Base-by-base conservation (phyloP, 2,888 invertebrate species). In the Emmelina monodactyla region DNA sequence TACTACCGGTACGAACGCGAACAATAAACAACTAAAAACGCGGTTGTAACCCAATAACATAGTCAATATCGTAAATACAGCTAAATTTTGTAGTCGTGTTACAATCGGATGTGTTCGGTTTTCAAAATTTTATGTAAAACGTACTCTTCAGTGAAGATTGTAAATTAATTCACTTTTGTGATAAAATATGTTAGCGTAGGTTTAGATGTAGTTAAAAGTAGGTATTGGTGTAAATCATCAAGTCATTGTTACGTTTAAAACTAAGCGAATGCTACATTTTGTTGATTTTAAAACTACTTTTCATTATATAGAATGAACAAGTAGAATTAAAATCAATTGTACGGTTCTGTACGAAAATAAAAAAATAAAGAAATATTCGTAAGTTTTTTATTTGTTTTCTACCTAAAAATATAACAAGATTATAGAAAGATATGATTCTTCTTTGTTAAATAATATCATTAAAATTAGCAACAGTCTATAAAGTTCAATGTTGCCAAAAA, bases 1-100 rank as follows among this genome's bases (percentile, higher is more conserved):
- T 78, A 76, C 50, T 78, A 78, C 57, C 70, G 72, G 43, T 78
- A 78, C 41, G 75, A 78, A 52, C 71, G 75, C 54, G 63, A 65
- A 51, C 4, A 4, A 7, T 25, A 10, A 3, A 7, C 11, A 4
- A 7, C 4, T 25, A 25, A 7, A 10, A n/a, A 25, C 6, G 4
- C 3, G 4, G 9, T 19, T 19, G 19, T 19, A 19, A 19, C 19
- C 9, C 9, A 19, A 19, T 19, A 6, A 6, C 9, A 9, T 5
- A 19, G 19, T 19, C 9, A 19, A 6, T 19, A 19, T 19, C n/a
- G n/a, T n/a, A n/a, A n/a, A n/a, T n/a, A n/a, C n/a, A n/a, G n/a
- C n/a, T n/a, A n/a, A n/a, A n/a, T n/a, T n/a, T n/a, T n/a, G n/a
- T n/a, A n/a, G n/a, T n/a, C n/a, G n/a, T n/a, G n/a, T n/a, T n/a